A percentile compares a stretch with the other conserved stretches of the same genome.
Conservation (phyloP, 2,888 invertebrate genomes). For the Drosophila putrida region DNA sequence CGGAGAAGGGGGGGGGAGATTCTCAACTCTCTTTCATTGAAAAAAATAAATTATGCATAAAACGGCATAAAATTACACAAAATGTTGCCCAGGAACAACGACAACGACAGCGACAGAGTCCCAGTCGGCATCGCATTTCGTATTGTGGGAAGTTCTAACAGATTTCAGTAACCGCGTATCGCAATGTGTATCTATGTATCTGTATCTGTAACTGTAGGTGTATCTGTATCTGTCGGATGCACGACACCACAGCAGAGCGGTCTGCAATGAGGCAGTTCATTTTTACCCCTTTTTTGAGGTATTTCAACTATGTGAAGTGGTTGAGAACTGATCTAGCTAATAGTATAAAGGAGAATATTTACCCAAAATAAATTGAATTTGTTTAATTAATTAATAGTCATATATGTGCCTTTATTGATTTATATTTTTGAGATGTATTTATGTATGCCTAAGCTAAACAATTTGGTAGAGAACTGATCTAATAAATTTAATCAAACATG, state of each 20-base stretch:
- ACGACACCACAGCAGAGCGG: constrained; percentile 27
- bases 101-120: constrained; percentile 25
- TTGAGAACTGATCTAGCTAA: constrained; percentile 5
- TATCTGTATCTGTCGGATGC: constrained; percentile 42
- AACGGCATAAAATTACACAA: constrained; percentile 63
- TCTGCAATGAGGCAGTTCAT: constrained; percentile 1
- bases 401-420: not conserved
- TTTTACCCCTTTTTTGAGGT: constrained; percentile 22
- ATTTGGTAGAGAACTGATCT: too few species aligned
- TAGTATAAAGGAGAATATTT: not conserved
- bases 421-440: not conserved
- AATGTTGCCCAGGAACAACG: constrained; percentile 57
- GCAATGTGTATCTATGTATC: constrained; percentile 6
- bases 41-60: constrained; percentile 76
- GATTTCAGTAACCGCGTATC: constrained; percentile 39
- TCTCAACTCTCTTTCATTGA: constrained; percentile 60
- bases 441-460: not conserved
- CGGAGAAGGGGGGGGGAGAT: not conserved
- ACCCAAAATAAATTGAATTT: too few species aligned
- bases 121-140: constrained; percentile 31
- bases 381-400: not conserved
- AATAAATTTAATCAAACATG: too few species aligned
- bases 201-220: too few species aligned
- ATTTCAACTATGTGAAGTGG: constrained; percentile 25
- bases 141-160: constrained; percentile 72